Evolutionary conservation across 2,888 invertebrate genomes (phyloP), one percentile per base, ranked within the genome.

Genomic region (Micropterix aruncella): DNA sequence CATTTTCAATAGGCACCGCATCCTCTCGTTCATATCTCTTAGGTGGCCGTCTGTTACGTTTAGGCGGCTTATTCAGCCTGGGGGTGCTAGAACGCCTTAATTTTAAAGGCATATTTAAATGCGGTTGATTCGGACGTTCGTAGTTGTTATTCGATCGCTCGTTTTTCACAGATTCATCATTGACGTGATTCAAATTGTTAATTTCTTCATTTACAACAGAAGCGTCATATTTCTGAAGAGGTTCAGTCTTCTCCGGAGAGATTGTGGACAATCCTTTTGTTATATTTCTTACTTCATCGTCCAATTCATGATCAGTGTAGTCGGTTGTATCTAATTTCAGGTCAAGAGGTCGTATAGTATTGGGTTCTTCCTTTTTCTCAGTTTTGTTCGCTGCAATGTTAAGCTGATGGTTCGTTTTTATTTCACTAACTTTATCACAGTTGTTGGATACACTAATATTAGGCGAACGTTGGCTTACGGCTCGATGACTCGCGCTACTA

Each of bases 1-100:
- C 14, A 44, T 9, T 27, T 27, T 27, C 7, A 27, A 27, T 27
- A 5, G 27, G 27, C 27, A 12, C 27, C 12, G 37, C 7, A 46
- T 48, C 19, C 47, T 47, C 42, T 38, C 38, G 63, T 50, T 66
- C 67, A 60, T 66, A 66, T 47, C 72, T 55, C 54, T 69, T 66
- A 37, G 70, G 67, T 45, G 71, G 66, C 56, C 65, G 56, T 54
- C 70, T 59, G 41, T 57, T 52, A 42, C 70, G 58, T 41, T 57
- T 51, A 44, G 69, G 69, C 43, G 69, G 69, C 54, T 70, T 70
- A 45, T 62, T 55, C 43, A 53, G 53, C 47, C 56, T 62, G 45
- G 65, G 62, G 48, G 63, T 59, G 9, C 70, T 69, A 45, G 69
- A 50, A 36, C 62, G 4, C 70, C 70, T 55, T n/a, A n/a, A n/a